Evolutionary conservation across 2,113 vertebrate genomes (phyloP).

Genomic region (Dicerorhinus sumatrensis): DNA sequence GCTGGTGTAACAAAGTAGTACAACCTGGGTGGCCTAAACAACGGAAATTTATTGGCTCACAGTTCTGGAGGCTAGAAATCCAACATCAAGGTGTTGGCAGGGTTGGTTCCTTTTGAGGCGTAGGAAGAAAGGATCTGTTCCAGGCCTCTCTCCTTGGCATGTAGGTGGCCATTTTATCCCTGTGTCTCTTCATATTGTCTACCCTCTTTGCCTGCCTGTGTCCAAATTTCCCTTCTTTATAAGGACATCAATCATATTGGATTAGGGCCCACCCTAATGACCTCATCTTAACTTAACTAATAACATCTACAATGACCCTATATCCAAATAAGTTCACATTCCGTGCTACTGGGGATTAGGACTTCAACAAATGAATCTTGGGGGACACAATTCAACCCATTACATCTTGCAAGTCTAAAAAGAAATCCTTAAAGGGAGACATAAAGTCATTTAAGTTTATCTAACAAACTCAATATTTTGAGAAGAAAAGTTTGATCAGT

Average conservation of each 20-base stretch:
- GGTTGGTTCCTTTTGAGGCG: neutral
- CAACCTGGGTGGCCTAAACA: neutral
- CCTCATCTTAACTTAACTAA: neutral
- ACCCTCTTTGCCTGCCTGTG: neutral
- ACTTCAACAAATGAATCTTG: neutral
- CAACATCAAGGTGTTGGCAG: neutral
- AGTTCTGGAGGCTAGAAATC: neutral
- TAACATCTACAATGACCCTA: neutral
- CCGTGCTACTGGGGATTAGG: neutral
- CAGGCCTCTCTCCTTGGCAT: neutral
- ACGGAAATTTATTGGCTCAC: neutral
- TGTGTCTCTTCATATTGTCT: neutral
- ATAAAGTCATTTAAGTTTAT: conserved; percentile 24
- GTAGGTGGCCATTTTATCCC: neutral
- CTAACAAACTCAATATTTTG: neutral
- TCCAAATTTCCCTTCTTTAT: neutral
- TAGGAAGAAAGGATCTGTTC: neutral
- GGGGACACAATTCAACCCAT: neutral
- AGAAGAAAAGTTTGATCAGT: neutral
- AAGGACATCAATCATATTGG: neutral
- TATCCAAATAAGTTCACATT: neutral
- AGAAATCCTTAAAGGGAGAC: neutral
- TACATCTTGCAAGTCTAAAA: neutral
- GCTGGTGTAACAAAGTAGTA: neutral
- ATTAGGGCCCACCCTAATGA: neutral